These are phyloP conservation scores for Baccha elongata DNA, from an alignment of 2,888 invertebrate species.

Conservation along the genomic window DNA sequence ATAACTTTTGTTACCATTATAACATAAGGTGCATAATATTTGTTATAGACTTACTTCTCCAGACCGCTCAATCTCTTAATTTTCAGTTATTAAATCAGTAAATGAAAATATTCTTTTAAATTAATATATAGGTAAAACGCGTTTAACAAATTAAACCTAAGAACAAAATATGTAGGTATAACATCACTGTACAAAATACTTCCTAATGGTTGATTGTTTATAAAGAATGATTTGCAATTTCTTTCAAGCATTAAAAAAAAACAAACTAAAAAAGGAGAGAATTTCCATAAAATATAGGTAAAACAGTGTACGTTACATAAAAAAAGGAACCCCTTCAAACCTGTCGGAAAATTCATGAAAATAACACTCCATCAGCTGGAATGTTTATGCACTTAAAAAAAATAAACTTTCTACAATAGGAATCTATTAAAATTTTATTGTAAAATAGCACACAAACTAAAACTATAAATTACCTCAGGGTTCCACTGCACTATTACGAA, in stretches of 20 bases:
- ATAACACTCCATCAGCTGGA: constrained; percentile 14
- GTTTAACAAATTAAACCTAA: no score
- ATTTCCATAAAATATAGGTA: constrained; percentile 15
- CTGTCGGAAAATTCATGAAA: constrained; percentile 44
- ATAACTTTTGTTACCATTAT: no score
- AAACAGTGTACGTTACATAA: not conserved
- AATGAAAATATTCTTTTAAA: no score
- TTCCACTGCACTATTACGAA: not conserved
- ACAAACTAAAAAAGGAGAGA: constrained; percentile 1
- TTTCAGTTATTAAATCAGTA: no score
- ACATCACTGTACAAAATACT: no score
- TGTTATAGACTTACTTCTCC: no score
- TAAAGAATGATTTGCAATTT: not conserved
- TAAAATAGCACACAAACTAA: constrained; percentile 21
- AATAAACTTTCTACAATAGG: constrained; percentile 14
- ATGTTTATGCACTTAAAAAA: not conserved
- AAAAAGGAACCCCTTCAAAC: constrained; percentile 30
- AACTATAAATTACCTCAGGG: constrained; percentile 49
- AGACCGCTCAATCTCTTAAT: no score
- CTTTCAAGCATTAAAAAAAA: not conserved
- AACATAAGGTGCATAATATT: no score
- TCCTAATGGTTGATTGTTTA: no score
- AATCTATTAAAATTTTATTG: constrained; percentile 46
- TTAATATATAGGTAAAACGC: no score
- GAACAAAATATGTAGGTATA: no score